Base-by-base conservation (phyloP, 2,888 invertebrate genomes). In the Flexamia atlantica region DNA sequence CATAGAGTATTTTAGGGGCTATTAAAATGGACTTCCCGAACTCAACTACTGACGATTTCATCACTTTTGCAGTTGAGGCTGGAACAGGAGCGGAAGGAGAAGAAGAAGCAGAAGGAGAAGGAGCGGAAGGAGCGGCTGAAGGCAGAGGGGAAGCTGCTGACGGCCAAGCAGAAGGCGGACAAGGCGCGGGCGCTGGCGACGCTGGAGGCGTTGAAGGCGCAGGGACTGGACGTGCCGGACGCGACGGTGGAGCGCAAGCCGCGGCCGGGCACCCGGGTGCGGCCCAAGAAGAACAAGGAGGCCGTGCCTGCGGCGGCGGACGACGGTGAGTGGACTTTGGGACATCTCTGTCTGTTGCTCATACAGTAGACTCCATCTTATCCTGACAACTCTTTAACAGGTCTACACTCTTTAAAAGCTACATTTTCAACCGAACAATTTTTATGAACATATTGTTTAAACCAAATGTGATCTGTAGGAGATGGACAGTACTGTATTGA, bases 81-180 rank as follows among this genome's bases (percentile, higher is more conserved):
- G 86, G 98, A 98, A 89, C 95, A 97, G 88, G 98, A 99, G 89
- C 92, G 93, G 86, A 98, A 96, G 89, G 97, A 97, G 87, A 94
- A 93, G 89, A 97, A 95, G 90, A 99, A 97, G 89, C 95, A 95
- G 88, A 97, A 97, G 89, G 97, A 98, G 90, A 97, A 97, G 89
- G 98, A 98, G 89, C 93, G 96, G 79, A 97, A 97, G 90, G 97
- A 97, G 88, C 93, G 97, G 89, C 92, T 98, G 87, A 99, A 99
- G 90, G 97, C 97, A n/a, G 99, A 99, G 91, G 99, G 99, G 1
- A 99, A 98, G 90, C 92, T 98, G 42, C 91, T 99, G 84, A 98
- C 98, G 1, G 95, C 97, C 0, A 98, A 98, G 90, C 98, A 99
- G 89, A 98, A 97, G 89, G 96, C 96, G 86, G 97, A 97, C 88